These are phyloP conservation scores for Rhyzopertha dominica DNA, from an alignment of 1,140 invertebrate genomes.

Conservation along the genomic window DNA sequence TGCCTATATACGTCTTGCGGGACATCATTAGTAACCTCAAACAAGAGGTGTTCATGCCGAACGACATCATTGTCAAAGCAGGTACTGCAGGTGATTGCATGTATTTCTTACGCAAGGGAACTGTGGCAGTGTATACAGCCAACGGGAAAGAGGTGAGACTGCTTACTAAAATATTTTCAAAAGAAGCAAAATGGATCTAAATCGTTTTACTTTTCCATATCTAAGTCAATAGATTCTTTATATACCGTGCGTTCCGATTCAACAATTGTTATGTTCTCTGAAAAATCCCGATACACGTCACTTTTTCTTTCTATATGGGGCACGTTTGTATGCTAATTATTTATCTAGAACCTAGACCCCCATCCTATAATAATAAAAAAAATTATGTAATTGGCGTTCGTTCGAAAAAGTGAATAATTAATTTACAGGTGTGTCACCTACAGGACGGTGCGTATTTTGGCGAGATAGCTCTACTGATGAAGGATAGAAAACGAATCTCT, in stretches of 20 bases:
- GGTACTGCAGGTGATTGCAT: constrained; percentile 54
- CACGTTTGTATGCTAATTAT: too few species aligned
- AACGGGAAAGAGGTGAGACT: constrained; percentile 51
- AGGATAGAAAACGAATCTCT: constrained; percentile 48
- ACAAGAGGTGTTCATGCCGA: constrained; percentile 32
- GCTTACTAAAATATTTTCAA: background rate
- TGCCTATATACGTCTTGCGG: constrained; percentile 21
- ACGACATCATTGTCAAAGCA: constrained; percentile 49
- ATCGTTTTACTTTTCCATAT: too few species aligned
- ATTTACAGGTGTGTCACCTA: constrained; percentile 33
- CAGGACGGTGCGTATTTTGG: constrained; percentile 41
- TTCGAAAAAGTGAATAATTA: background rate
- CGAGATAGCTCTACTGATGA: constrained; percentile 47
- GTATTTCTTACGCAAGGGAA: constrained; percentile 55
- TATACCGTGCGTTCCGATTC: too few species aligned
- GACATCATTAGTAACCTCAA: constrained; percentile 27
- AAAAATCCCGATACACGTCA: too few species aligned
- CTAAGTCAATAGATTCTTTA: too few species aligned
- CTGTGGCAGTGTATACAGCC: constrained; percentile 54
- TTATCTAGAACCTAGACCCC: too few species aligned
- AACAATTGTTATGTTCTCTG: too few species aligned
- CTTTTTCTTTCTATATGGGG: too few species aligned
- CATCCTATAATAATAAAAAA: too few species aligned
- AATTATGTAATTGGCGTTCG: too few species aligned
- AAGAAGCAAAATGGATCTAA: too few species aligned